These are phyloP conservation scores for Poecilia latipinna DNA, from an alignment of 2,113 vertebrate species.

Conservation along the genomic window DNA sequence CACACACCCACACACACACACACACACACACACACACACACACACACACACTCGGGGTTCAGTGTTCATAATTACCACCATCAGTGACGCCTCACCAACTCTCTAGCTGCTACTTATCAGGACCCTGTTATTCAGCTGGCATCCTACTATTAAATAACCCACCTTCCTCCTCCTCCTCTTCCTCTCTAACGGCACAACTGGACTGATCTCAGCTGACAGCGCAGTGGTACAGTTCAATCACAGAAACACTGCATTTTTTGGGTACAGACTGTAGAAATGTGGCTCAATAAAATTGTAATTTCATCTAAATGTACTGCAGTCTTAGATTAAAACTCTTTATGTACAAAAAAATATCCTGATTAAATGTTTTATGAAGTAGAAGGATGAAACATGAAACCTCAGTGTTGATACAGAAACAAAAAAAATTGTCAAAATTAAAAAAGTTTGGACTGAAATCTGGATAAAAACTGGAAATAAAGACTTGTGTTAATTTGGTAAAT, in stretches of 20 bases:
- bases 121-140: constrained; percentile 49
- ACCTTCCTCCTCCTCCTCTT: constrained; percentile 28
- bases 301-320: not conserved
- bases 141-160: constrained; percentile 65
- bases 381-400: too few relatives aligned
- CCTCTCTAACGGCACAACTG: constrained; percentile 46
- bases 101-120: constrained; percentile 54
- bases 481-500: too few relatives aligned
- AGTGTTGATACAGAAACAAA: not conserved
- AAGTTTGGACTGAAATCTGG: too few relatives aligned
- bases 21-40: constrained; percentile 8
- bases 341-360: not conserved
- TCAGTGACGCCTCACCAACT: constrained; percentile 56
- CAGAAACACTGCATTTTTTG: constrained; percentile 5
- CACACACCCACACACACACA: not conserved
- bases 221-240: constrained; percentile 61
- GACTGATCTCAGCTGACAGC: constrained; percentile 71
- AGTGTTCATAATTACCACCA: constrained; percentile 64
- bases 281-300: not conserved
- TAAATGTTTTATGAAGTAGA: not conserved
- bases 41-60: constrained; percentile 22
- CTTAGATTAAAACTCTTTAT: too few relatives aligned
- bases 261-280: too few relatives aligned
- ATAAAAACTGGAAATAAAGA: too few relatives aligned
- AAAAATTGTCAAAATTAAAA: not conserved